phyloP scores from a whole-genome alignment of 2,888 invertebrate genomes.

The Caenorhabditis sp. region DNA sequence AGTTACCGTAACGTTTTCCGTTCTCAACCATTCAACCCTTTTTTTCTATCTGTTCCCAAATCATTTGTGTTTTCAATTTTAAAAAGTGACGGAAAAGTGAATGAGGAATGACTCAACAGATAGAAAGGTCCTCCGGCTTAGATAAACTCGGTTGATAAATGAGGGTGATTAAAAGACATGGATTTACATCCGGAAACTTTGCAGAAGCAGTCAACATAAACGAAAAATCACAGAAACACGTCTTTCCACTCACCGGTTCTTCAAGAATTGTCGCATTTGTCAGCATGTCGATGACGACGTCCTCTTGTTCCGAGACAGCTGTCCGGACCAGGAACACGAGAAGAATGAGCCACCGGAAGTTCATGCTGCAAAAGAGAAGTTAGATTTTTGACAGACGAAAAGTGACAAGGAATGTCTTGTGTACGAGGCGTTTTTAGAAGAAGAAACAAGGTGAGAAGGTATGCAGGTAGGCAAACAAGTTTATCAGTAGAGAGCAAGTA shows the following conservation, averaged over 20 bases:
- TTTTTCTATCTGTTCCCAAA: constrained; percentile 4
- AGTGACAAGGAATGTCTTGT: neutral
- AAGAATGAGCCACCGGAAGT: constrained; percentile 52
- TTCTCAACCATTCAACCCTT: neutral
- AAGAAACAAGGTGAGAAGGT: constrained; percentile 1
- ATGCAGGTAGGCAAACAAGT: constrained; percentile 31
- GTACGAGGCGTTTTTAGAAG: neutral
- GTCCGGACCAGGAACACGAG: constrained; percentile 22
- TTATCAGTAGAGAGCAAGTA: constrained; percentile 51
- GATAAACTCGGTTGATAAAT: constrained; percentile 60
- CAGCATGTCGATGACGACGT: constrained; percentile 32
- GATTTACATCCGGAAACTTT: constrained; percentile 42
- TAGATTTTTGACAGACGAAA: neutral
- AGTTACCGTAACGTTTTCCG: neutral
- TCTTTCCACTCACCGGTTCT: constrained; percentile 39
- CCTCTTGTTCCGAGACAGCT: constrained; percentile 8
- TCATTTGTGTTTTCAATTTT: constrained; percentile 9
- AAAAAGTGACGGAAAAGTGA: constrained; percentile 35
- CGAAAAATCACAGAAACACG: neutral
- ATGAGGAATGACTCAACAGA: constrained; percentile 55
- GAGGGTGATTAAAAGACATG: constrained; percentile 46
- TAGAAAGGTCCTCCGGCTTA: constrained; percentile 51
- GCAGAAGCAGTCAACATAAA: neutral
- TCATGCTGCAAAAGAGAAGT: constrained; percentile 36
- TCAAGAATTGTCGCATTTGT: constrained; percentile 43